Conservation (phyloP, 2,113 vertebrate species). For the Campylomormyrus tamandua region DNA sequence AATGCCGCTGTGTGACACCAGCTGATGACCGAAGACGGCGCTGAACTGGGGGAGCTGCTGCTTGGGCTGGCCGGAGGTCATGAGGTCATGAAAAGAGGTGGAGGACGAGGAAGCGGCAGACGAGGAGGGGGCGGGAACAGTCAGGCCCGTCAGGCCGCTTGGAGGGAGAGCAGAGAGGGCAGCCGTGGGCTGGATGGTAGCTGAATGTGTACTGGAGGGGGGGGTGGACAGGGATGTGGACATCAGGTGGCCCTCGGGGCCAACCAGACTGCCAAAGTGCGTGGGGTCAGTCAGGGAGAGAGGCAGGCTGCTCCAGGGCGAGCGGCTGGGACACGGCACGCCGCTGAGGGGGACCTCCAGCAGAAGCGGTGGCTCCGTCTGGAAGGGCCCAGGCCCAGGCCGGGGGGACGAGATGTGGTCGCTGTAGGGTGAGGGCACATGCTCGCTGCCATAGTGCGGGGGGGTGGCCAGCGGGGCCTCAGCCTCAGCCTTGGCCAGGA, state of each 20-base stretch:
- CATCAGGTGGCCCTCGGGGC: constrained; percentile 75
- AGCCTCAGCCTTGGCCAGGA: constrained; percentile 73
- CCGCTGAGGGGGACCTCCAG: constrained; percentile 69
- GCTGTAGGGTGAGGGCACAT: constrained; percentile 74
- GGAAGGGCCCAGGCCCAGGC: constrained; percentile 58
- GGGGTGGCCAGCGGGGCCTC: constrained; percentile 67
- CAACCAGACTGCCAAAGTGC: constrained; percentile 73
- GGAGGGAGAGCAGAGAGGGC: constrained; percentile 74
- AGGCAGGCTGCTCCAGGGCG: constrained; percentile 76
- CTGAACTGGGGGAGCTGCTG: constrained; percentile 76
- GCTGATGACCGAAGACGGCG: constrained; percentile 74
- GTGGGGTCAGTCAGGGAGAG: constrained; percentile 71
- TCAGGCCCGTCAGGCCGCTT: constrained; percentile 65
- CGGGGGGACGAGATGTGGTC: constrained; percentile 74
- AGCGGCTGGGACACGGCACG: constrained; percentile 68
- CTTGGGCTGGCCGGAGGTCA: constrained; percentile 70
- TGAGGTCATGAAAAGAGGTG: constrained; percentile 49
- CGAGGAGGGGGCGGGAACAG: constrained; percentile 15
- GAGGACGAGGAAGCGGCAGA: constrained; percentile 46
- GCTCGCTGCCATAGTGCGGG: constrained; percentile 76
- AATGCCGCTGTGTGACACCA: constrained; percentile 80
- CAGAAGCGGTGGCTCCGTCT: constrained; percentile 70
- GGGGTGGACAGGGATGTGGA: constrained; percentile 82
- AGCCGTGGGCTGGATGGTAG: constrained; percentile 74
- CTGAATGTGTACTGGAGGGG: constrained; percentile 71